A percentile compares a stretch with the other conserved stretches of the same genome.
These are phyloP conservation scores for Ernsta delagoae DNA, from an alignment of 2,888 invertebrate genomes.

Conservation along the genomic window DNA sequence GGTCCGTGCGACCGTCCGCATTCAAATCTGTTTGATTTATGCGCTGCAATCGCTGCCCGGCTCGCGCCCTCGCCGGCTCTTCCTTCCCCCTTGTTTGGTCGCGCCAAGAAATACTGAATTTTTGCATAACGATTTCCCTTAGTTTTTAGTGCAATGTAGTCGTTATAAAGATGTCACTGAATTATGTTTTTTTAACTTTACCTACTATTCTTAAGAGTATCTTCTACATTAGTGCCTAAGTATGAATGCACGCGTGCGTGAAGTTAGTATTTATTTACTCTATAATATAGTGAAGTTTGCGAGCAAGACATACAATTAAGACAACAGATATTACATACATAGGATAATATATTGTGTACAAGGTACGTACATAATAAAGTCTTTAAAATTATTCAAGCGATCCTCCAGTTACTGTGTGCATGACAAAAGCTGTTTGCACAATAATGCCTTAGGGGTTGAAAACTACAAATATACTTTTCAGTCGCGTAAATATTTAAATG, in stretches of 20 bases:
- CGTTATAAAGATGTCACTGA: not conserved
- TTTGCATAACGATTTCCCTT: slow-evolving; percentile 35
- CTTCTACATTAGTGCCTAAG: no score
- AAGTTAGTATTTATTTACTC: not conserved
- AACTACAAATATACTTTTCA: slow-evolving; percentile 75
- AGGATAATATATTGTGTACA: not conserved
- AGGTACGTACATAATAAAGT: not conserved
- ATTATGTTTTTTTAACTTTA: not conserved
- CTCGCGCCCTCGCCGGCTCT: slow-evolving; percentile 37
- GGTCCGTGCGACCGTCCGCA: no score
- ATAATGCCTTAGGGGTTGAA: slow-evolving; percentile 46
- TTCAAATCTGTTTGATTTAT: slow-evolving; percentile 66
- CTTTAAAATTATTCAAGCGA: slow-evolving; percentile 17
- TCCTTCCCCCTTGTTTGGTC: slow-evolving; percentile 34
- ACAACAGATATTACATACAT: not conserved
- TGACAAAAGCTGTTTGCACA: slow-evolving; percentile 46
- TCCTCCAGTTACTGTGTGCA: slow-evolving; percentile 28
- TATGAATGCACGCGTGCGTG: no score
- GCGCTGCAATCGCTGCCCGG: slow-evolving; percentile 58
- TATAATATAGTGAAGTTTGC: not conserved
- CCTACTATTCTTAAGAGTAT: not conserved
- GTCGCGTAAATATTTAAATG: slow-evolving; percentile 69
- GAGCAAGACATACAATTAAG: not conserved
- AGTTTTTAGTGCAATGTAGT: not conserved
- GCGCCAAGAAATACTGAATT: slow-evolving; percentile 43